Evolutionary conservation across 1,140 invertebrate genomes (phyloP), one percentile per base, ranked within the genome.

Genomic region (Heterodera carotae): DNA sequence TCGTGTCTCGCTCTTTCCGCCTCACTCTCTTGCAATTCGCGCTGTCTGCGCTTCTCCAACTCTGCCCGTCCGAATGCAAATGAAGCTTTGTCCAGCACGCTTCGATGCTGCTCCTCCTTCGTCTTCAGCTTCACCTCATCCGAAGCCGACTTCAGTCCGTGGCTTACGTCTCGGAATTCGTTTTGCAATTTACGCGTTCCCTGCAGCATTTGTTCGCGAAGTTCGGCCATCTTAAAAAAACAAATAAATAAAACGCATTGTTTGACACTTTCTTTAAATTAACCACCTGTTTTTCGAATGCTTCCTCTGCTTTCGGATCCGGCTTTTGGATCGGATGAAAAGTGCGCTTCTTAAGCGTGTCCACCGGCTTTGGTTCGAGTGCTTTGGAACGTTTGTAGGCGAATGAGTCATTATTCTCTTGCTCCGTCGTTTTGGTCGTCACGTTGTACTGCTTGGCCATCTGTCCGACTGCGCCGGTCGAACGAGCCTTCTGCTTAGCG

Each of bases 361-460:
- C 76, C 33, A 75, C 43, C 29, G 36, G 73, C 64, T 73, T 79
- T 8, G 70, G 71, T 62, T 77, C 79, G 39, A 88, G 67, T 22
- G 80, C 78, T 48, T 72, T 78, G 10, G 86, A 88, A 33, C 83
- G 71, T 81, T 86, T 88, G 68, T 86, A 86, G 81, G 67, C 62
- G 78, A 82, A 22, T 29, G 67, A 66, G 3, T 71, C 64, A 36
- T 68, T n/a, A n/a, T n/a, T n/a, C n/a, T n/a, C n/a, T n/a, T n/a
- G n/a, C n/a, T n/a, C n/a, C n/a, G n/a, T 43, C 34, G 59, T 33
- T 39, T 34, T 62, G 22, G 64, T 25, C 60, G 69, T 76, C 29
- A 39, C 48, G 25, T 80, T 84, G 70, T 88, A 85, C 59, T 68
- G 79, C 56, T 88, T 78, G 3, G 76, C 62, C 80, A 87, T 80